Evolutionary conservation across 2,888 invertebrate species (phyloP).

Genomic region (Drosophila robusta): DNA sequence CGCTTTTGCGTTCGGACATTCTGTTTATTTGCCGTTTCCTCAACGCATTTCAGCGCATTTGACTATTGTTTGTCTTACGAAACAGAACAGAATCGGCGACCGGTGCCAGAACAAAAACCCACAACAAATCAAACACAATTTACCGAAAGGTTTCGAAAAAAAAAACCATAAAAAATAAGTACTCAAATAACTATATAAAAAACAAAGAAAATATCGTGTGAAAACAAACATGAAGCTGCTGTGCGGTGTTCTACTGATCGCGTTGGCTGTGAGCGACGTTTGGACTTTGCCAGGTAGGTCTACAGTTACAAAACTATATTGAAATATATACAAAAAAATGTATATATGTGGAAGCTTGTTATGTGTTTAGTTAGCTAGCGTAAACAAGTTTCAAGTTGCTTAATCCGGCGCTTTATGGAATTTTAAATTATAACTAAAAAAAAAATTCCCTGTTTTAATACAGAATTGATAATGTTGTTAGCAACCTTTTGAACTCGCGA

Average conservation of each 20-base stretch:
- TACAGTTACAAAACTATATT: slow-evolving; percentile 2
- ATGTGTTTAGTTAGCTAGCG: not conserved
- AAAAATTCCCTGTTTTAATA: not conserved
- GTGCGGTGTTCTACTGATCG: slow-evolving; percentile 74
- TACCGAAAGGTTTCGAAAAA: slow-evolving; percentile 22
- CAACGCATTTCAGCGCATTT: slow-evolving; percentile 76
- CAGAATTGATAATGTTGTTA: slow-evolving; percentile 34
- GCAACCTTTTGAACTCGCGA: slow-evolving; percentile 53
- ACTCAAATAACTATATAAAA: slow-evolving; percentile 14
- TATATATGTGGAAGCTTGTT: not conserved
- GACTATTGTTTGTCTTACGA: slow-evolving; percentile 75
- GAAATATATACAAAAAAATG: not conserved
- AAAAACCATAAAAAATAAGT: slow-evolving; percentile 19
- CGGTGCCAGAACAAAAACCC: slow-evolving; percentile 36
- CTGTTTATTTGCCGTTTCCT: slow-evolving; percentile 76
- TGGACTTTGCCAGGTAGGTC: slow-evolving; percentile 83
- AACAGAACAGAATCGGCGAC: slow-evolving; percentile 57
- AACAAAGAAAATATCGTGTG: slow-evolving; percentile 18
- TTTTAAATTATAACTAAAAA: not conserved
- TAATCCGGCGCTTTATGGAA: not conserved
- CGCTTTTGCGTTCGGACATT: slow-evolving; percentile 15
- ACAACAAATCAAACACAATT: slow-evolving; percentile 20
- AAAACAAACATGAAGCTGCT: slow-evolving; percentile 80
- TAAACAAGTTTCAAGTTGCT: slow-evolving; percentile 25
- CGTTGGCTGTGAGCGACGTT: slow-evolving; percentile 78